Conservation (phyloP, 2,797 vertebrate species). For the Buceros bicornis region DNA sequence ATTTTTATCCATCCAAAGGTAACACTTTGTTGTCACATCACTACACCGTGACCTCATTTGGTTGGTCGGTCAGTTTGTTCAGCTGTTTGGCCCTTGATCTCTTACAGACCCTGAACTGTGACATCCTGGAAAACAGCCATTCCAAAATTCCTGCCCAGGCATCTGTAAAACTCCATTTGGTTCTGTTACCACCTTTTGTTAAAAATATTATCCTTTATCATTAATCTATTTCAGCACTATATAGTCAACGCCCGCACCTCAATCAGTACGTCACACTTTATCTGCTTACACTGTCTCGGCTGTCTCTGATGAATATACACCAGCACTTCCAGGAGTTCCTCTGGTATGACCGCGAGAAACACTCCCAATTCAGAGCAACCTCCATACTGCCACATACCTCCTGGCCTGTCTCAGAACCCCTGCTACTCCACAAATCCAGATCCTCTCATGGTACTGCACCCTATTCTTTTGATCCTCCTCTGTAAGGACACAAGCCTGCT, state of each 20-base stretch:
- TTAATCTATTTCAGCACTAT: neutral
- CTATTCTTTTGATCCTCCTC: neutral
- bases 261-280: neutral
- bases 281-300: neutral
- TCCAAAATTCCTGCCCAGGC: neutral
- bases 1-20: neutral
- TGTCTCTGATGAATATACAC: neutral
- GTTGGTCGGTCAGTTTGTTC: neutral
- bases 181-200: neutral
- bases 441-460: neutral
- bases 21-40: neutral
- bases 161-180: neutral
- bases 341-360: neutral
- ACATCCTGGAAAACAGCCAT: neutral
- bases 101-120: neutral
- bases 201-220: neutral
- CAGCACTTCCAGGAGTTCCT: neutral
- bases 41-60: neutral
- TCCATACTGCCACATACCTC: neutral
- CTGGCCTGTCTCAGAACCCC: neutral
- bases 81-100: neutral
- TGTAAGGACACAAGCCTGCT: fast-evolving
- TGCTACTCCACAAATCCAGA: neutral
- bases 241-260: neutral
- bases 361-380: neutral